Base-by-base conservation (phyloP, 2,888 invertebrate species). In the Sisyra nigra region DNA sequence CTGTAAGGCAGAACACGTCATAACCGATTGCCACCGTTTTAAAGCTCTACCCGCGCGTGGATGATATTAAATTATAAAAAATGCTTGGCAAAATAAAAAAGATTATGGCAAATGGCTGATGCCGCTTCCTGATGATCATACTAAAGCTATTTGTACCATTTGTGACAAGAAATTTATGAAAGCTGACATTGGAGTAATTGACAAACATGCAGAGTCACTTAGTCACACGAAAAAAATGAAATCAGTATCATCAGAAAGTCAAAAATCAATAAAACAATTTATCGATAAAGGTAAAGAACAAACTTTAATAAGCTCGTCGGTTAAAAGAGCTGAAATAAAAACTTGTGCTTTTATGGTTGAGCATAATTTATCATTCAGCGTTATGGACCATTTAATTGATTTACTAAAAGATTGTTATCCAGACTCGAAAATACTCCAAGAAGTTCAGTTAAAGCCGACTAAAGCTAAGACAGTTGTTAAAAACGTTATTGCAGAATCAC, bases 401-500 rank as follows among this genome's bases (percentile, higher is more conserved):
- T 15, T 48, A 3, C 31, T 49, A 13, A 48, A 46, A 39, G 34
- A 42, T 11, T 41, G 41, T 31, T 47, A 51, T 44, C 46, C 47
- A 6, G 51, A 51, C 41, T 49, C 49, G 11, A 42, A 46, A 40
- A 49, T 48, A 31, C 41, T 36, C 11, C 18, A 46, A 37, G 35
- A 39, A 36, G 24, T 50, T 15, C 11, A 38, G 30, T 29, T 49
- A 37, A 48, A 46, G 32, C 33, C 50, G 33, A 48, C 44, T 1
- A 49, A 50, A 46, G 19, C 42, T 24, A 48, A 45, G 6, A 37
- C 15, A 7, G 46, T 51, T n/a, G 37, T 49, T 1, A 48, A 24
- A 15, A 51, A 52, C 34, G 50, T 54, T 1, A 44, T 53, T 29
- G 53, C 48, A 8, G 43, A 43, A 11, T 32, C 37, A 8, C 45